Percentiles rank a stretch among this genome's conserved stretches.
Conservation (phyloP, 2,888 invertebrate species). For the Acrobasis repandana region DNA sequence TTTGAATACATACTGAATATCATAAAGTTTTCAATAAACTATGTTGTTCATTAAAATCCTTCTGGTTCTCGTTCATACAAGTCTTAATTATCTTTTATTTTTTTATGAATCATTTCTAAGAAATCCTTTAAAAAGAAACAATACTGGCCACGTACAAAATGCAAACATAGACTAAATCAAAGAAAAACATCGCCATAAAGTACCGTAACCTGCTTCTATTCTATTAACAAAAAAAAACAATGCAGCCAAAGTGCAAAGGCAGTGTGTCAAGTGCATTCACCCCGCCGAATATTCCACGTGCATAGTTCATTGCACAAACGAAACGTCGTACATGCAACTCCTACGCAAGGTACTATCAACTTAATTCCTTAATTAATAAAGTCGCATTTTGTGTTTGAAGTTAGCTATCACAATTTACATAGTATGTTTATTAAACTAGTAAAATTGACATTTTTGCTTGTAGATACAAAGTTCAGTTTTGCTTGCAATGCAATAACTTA, state of each 20-base stretch:
- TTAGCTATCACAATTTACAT: background rate
- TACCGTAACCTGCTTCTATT: constrained; percentile 28
- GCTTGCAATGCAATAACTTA: constrained; percentile 40
- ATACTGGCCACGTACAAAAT: constrained; percentile 10
- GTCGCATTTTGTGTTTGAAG: background rate
- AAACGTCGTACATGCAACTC: constrained; percentile 32
- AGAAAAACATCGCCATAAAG: constrained; percentile 10
- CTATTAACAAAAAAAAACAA: constrained; percentile 29
- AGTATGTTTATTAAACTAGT: background rate
- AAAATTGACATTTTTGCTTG: constrained; percentile 3
- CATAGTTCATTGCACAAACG: constrained; percentile 53
- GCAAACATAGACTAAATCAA: constrained; percentile 7
- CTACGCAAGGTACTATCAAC: constrained; percentile 30
- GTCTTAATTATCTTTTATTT: too few relatives aligned
- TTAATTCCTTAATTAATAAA: constrained; percentile 21
- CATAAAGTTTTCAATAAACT: too few relatives aligned
- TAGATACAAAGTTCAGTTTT: constrained; percentile 1
- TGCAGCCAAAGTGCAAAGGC: constrained; percentile 63
- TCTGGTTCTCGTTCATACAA: too few relatives aligned
- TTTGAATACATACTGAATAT: too few relatives aligned
- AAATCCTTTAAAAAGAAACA: background rate
- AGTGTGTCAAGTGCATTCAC: constrained; percentile 65
- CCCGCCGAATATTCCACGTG: constrained; percentile 48
- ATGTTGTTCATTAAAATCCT: too few relatives aligned
- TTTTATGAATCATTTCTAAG: background rate